Base-by-base conservation (phyloP, 2,888 invertebrate species). In the Ametastegia equiseti region DNA sequence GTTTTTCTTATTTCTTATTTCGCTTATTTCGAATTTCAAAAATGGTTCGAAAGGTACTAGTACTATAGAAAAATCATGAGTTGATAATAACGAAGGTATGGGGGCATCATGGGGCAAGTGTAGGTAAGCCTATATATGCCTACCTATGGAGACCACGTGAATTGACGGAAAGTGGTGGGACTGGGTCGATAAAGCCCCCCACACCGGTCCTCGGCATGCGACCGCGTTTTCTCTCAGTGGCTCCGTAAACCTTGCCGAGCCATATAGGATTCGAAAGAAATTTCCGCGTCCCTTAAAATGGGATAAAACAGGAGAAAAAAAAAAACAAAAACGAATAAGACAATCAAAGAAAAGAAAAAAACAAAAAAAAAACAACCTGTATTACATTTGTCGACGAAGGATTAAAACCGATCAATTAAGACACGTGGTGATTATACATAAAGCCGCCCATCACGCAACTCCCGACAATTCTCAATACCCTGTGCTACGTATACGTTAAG, bases 151-250 rank as follows among this genome's bases (percentile, higher is more conserved):
- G 78, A 80, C 30, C 60, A 80, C 57, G 71, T 80, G 71, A 80
- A 80, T 71, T 80, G 27, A 57, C 60, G 80, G 54, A 80, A 80
- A 33, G 71, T 73, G 57, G 80, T 80, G 71, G 69, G 71, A 71
- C 57, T 80, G 80, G 80, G 80, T 80, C 80, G 80, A 80, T 80
- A 80, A 67, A 71, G 80, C 57, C 80, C 71, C 80, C 80, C 71
- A 78, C 60, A 75, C 57, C 60, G 39, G 60, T 42, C 42, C 27
- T 27, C 60, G 63, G 78, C 78, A 78, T 78, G 78, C 60, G 78
- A 78, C 63, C 57, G 78, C 60, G 78, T 78, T 78, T 78, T 78
- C 78, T 33, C 39, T 78, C 78, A 78, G 78, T 78, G 78, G 78
- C 78, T 78, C 78, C 78, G 78, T 78, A 78, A 78, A 78, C 78